phyloP scores from a whole-genome alignment of 2,888 invertebrate genomes.

The Phymatocera aterrima region DNA sequence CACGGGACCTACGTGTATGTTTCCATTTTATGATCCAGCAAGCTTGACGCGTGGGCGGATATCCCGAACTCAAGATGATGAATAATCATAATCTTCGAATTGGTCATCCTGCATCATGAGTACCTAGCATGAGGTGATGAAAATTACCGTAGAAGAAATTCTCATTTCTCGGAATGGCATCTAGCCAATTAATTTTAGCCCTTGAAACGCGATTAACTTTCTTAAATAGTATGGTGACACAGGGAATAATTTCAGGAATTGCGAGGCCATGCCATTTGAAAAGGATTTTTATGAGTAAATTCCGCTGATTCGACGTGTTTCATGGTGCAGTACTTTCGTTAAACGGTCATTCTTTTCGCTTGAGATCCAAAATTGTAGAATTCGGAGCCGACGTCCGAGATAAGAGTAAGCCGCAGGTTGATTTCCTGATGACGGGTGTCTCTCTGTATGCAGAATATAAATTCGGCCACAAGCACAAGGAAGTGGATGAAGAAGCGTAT shows the following conservation, averaged over 20 bases:
- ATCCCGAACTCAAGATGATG: constrained; percentile 9
- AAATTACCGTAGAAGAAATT: not conserved
- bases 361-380: not conserved
- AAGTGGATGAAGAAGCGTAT: not conserved
- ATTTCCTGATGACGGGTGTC: not conserved
- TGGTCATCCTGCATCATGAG: not conserved
- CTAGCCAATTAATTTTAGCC: not conserved
- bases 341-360: not conserved
- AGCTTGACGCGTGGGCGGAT: constrained; percentile 14
- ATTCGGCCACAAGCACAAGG: not conserved
- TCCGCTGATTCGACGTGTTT: not conserved
- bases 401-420: not conserved
- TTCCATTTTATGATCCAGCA: not conserved
- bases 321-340: not conserved
- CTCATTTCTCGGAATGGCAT: not conserved
- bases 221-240: not conserved
- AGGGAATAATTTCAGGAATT: not conserved
- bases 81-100: constrained; percentile 18
- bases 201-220: not conserved
- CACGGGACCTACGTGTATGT: not conserved
- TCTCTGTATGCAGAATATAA: not conserved
- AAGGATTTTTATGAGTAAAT: not conserved
- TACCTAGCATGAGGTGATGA: not conserved
- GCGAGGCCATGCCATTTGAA: not conserved
- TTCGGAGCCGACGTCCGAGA: not conserved